Percentiles rank a stretch among this genome's conserved stretches.
These are phyloP conservation scores for Neolamprologus tretocephalus DNA, from an alignment of 2,113 vertebrate species.

Conservation along the genomic window DNA sequence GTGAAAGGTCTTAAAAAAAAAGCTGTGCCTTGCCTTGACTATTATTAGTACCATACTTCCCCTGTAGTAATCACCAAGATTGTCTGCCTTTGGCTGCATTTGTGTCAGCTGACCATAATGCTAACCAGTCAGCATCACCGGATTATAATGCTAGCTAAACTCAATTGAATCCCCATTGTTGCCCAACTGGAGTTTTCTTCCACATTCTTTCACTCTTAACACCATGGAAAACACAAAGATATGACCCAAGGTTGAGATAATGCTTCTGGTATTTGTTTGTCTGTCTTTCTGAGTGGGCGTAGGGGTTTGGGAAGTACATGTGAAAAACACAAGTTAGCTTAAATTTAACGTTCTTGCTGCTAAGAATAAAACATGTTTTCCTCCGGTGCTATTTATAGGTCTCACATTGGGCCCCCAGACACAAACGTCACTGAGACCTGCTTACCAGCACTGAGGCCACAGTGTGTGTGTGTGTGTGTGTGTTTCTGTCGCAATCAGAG, in stretches of 20 bases:
- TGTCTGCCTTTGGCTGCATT: not conserved
- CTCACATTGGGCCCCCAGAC: slow-evolving; percentile 43
- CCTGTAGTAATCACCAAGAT: not conserved
- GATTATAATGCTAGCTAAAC: not conserved
- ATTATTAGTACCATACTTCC: not conserved
- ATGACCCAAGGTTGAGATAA: slow-evolving; percentile 10
- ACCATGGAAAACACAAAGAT: slow-evolving; percentile 38
- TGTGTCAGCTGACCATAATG: not conserved
- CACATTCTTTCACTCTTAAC: slow-evolving; percentile 23
- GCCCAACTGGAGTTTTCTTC: not conserved
- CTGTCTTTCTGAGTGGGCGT: not conserved
- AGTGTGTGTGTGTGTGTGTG: slow-evolving; percentile 3
- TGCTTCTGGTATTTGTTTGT: not conserved
- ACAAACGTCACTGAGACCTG: slow-evolving; percentile 38
- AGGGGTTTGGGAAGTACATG: not conserved
- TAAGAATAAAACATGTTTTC: slow-evolving; percentile 52
- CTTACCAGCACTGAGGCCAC: slow-evolving; percentile 32
- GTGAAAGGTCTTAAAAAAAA: not conserved
- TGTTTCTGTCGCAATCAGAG: slow-evolving; percentile 28
- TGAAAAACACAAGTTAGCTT: slow-evolving; percentile 15
- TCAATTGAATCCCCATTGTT: not conserved
- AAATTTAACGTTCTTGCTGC: slow-evolving; percentile 41
- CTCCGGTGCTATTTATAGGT: slow-evolving; percentile 45
- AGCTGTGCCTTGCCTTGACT: not conserved
- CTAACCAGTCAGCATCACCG: not conserved